phyloP scores from a whole-genome alignment of 2,888 invertebrate genomes.

The Vanessa cardui region DNA sequence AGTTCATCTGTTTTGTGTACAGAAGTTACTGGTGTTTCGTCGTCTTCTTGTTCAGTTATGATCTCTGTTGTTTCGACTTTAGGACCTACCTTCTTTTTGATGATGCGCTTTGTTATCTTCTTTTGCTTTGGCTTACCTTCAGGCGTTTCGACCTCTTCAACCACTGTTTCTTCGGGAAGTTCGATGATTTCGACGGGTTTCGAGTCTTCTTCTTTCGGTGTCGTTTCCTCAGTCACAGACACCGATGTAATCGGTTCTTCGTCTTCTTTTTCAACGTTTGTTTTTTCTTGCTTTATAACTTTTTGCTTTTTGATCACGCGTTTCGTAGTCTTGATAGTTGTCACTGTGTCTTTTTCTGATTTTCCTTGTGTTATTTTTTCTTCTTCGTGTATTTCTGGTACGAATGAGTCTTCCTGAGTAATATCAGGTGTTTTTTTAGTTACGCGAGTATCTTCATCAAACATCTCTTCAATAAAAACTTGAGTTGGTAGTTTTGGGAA shows the following conservation, averaged over 20 bases:
- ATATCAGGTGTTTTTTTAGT: slow-evolving; percentile 32
- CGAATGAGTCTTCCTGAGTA: too few relatives aligned
- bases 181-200: neutral
- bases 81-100: neutral
- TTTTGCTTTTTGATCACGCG: neutral
- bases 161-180: neutral
- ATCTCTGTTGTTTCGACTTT: neutral
- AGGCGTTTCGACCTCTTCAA: slow-evolving; percentile 38
- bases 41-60: neutral
- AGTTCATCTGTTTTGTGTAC: slow-evolving; percentile 23
- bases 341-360: neutral
- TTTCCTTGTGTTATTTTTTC: neutral
- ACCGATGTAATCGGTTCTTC: too few relatives aligned
- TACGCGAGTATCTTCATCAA: slow-evolving; percentile 29
- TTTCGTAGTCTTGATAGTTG: too few relatives aligned
- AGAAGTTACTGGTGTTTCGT: neutral
- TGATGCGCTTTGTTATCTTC: slow-evolving; percentile 38
- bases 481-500: slow-evolving; percentile 61
- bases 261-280: too few relatives aligned
- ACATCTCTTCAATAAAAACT: slow-evolving; percentile 57
- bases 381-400: slow-evolving; percentile 4
- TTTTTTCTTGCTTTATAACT: slow-evolving; percentile 39
- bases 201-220: neutral
- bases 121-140: slow-evolving; percentile 54
- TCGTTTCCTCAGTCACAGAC: slow-evolving; percentile 41